Evolutionary conservation across 2,113 vertebrate genomes (phyloP).

Genomic region (Todiramphus saurophagus): DNA sequence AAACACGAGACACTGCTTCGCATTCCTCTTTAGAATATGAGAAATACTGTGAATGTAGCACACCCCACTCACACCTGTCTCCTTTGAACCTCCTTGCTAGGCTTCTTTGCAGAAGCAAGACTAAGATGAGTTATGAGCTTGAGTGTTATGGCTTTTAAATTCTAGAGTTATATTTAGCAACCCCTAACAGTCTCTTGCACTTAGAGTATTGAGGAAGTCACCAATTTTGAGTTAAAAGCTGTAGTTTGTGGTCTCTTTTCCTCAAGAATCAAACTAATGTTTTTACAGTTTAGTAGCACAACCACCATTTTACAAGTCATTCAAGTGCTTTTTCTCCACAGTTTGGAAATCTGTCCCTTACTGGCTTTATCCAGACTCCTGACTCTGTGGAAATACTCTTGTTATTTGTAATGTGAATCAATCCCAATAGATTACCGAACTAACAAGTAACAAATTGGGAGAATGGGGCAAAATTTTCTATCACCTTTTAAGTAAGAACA

Average conservation of each 20-base stretch:
- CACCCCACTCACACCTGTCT: background rate
- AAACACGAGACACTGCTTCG: background rate
- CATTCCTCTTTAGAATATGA: background rate
- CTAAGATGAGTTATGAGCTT: background rate
- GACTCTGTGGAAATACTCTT: background rate
- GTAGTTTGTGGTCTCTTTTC: background rate
- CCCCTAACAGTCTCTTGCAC: background rate
- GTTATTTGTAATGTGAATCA: background rate
- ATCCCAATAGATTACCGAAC: background rate
- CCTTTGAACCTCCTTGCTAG: background rate
- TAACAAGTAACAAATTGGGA: background rate
- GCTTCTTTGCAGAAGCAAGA: background rate
- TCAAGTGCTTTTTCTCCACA: background rate
- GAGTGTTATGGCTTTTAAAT: background rate
- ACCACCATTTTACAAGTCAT: background rate
- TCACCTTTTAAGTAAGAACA: background rate
- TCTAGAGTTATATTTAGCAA: background rate
- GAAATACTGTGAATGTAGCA: background rate
- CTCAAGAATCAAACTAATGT: background rate
- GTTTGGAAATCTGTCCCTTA: background rate
- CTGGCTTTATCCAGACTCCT: background rate
- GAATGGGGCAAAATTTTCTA: background rate
- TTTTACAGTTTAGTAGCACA: background rate
- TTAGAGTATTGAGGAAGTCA: background rate
- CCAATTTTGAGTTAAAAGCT: background rate